Evolutionary conservation across 2,797 vertebrate genomes (phyloP).

Genomic region (Gymnopithys bicolor): DNA sequence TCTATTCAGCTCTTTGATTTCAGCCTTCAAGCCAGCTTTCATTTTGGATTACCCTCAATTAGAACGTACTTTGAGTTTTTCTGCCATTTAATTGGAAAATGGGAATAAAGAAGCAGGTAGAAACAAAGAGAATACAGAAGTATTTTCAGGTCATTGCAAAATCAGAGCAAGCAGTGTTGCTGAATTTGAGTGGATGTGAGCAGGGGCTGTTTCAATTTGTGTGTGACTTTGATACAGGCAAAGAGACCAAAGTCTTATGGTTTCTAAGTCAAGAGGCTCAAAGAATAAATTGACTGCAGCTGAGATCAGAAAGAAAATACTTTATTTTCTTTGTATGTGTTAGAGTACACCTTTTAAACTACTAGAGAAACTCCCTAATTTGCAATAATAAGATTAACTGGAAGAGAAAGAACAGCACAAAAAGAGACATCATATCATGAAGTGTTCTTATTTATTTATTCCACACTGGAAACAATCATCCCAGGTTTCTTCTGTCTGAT

Average conservation of each 20-base stretch:
- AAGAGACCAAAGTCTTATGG: not conserved
- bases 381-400: slow-evolving; percentile 47
- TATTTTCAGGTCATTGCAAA: slow-evolving; percentile 16
- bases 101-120: slow-evolving; percentile 8
- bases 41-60: slow-evolving; percentile 35
- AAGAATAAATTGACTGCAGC: slow-evolving; percentile 41
- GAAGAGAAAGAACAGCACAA: not conserved
- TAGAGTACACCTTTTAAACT: slow-evolving; percentile 13
- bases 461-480: not conserved
- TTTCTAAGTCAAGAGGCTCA: slow-evolving; percentile 41
- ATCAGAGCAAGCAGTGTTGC: slow-evolving; percentile 9
- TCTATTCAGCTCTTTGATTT: slow-evolving; percentile 24
- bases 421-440: not conserved
- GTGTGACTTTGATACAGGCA: slow-evolving; percentile 31
- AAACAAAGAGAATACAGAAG: slow-evolving; percentile 44
- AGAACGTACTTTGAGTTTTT: slow-evolving; percentile 23
- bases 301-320: slow-evolving; percentile 50
- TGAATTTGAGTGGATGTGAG: not conserved
- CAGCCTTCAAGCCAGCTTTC: slow-evolving; percentile 6
- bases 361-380: slow-evolving; percentile 21
- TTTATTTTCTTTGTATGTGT: slow-evolving; percentile 13
- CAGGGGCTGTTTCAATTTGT: not conserved
- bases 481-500: not conserved
- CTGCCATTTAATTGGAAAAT: not conserved
- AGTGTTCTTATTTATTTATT: not conserved